Evolutionary conservation across 2,113 vertebrate species (phyloP).

Genomic region (Phocoena phocoena): DNA sequence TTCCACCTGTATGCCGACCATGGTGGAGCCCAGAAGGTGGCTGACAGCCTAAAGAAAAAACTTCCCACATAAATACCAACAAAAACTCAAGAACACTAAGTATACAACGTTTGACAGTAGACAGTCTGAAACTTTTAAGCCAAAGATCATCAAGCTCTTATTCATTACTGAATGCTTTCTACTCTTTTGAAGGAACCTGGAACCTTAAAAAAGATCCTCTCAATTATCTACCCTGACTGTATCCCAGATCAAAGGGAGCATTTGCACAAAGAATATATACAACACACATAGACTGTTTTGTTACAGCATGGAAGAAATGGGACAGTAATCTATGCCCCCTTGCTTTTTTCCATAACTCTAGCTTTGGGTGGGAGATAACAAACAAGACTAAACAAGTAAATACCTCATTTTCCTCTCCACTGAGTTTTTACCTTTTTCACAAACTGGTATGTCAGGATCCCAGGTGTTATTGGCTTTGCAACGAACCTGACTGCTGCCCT

Average conservation of each 20-base stretch:
- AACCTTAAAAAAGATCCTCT: background rate
- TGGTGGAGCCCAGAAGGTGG: conserved; percentile 51
- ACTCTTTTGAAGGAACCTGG: background rate
- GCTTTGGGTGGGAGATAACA: background rate
- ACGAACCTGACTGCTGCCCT: conserved; percentile 67
- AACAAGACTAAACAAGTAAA: background rate
- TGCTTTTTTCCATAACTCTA: background rate
- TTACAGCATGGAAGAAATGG: background rate
- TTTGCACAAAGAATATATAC: background rate
- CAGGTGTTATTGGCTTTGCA: conserved; percentile 75
- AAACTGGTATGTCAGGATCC: conserved; percentile 74
- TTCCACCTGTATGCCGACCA: conserved; percentile 30
- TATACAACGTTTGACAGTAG: background rate
- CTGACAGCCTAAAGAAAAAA: conserved; percentile 68
- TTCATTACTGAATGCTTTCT: background rate
- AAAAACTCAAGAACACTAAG: background rate
- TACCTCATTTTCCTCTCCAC: background rate
- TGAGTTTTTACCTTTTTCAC: conserved; percentile 78
- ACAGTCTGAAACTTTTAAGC: background rate
- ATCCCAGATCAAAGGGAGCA: background rate
- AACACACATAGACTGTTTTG: background rate
- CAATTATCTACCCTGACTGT: background rate
- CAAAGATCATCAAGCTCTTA: background rate
- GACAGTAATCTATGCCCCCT: background rate
- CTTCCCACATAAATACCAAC: conserved; percentile 15